Evolutionary conservation across 2,888 invertebrate genomes (phyloP), one percentile per base, ranked within the genome.

Genomic region (Agrochola lychnidis): DNA sequence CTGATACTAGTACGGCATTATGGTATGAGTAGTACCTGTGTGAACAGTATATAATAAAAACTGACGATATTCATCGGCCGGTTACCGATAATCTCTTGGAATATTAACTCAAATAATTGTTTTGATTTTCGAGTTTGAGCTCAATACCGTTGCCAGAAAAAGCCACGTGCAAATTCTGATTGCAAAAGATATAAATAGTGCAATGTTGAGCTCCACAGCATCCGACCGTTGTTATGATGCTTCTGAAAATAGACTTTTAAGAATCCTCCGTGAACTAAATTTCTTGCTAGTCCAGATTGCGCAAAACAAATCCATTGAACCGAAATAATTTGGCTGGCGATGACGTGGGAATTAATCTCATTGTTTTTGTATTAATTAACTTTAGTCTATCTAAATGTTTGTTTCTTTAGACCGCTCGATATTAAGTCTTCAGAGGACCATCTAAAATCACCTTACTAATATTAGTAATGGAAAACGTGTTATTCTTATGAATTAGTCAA

Each of bases 221-320:
- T 67, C 56, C 51, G 14, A 12, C 14, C 14, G 56, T 79, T 63
- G n/a, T 68, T 68, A 36, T 42, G 56, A 68, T 53, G 70, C 63
- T 79, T 45, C 79, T 63, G 56, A 68, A 79, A 79, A 79, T 73
- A 79, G 36, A 68, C 42, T 79, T 73, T 14, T 45, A 40, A 40
- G 25, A 73, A 79, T 53, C 68, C 56, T 19, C 51, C n/a, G 14
- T 70, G 42, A 36, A 42, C 68, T 53, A 7, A 25, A 78, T 56
- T 78, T 73, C 61, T 12, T n/a, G 14, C 22, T 75, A 9, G 36
- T 48, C n/a, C 22, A 57, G 51, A 42, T 45, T 66, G 48, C 51
- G 40, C n/a, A 59, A 57, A 59, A 51, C 14, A 6, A 66, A 30
- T 42, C 19, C 30, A 53, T 4, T 4, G 22, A 16, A 40, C 40